Percentiles rank a stretch among this genome's conserved stretches.
These are phyloP conservation scores for Porites rus DNA, from an alignment of 92 coral and sea anemone genomes.

Conservation along the genomic window DNA sequence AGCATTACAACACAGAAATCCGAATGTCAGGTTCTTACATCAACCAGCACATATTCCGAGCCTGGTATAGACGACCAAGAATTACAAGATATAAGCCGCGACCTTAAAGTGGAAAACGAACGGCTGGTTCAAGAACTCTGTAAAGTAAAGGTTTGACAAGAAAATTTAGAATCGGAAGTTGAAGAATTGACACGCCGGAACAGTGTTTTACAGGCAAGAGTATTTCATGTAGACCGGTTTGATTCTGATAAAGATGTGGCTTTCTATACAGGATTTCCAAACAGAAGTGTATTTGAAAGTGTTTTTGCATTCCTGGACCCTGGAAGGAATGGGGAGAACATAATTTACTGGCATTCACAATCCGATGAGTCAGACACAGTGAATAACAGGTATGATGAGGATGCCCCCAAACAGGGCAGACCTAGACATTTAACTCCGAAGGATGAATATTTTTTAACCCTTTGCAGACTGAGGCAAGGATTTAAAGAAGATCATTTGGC, in stretches of 20 bases:
- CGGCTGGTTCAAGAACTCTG: constrained; percentile 42
- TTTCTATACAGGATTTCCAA: constrained; percentile 56
- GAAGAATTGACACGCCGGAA: constrained; percentile 19
- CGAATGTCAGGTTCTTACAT: constrained; percentile 15
- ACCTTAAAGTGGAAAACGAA: constrained; percentile 35
- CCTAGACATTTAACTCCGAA: constrained; percentile 51
- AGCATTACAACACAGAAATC: no score
- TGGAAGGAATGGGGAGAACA: constrained; percentile 74
- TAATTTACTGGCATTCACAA: constrained; percentile 64
- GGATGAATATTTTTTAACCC: constrained; percentile 65
- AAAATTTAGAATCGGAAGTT: not conserved
- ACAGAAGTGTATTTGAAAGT: constrained; percentile 54
- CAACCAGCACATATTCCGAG: constrained; percentile 15
- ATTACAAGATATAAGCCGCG: constrained; percentile 21
- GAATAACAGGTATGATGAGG: constrained; percentile 24
- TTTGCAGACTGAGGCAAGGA: constrained; percentile 72
- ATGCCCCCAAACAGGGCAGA: constrained; percentile 54
- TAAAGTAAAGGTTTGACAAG: constrained; percentile 20
- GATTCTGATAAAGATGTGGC: constrained; percentile 57
- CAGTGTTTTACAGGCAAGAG: constrained; percentile 36
- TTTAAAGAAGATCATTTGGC: constrained; percentile 64
- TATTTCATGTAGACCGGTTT: constrained; percentile 42
- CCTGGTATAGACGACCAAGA: constrained; percentile 16
- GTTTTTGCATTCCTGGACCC: constrained; percentile 62
- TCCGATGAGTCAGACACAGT: constrained; percentile 2